Conservation (phyloP, 2,113 vertebrate genomes). For the Phylloscopus whistleri region DNA sequence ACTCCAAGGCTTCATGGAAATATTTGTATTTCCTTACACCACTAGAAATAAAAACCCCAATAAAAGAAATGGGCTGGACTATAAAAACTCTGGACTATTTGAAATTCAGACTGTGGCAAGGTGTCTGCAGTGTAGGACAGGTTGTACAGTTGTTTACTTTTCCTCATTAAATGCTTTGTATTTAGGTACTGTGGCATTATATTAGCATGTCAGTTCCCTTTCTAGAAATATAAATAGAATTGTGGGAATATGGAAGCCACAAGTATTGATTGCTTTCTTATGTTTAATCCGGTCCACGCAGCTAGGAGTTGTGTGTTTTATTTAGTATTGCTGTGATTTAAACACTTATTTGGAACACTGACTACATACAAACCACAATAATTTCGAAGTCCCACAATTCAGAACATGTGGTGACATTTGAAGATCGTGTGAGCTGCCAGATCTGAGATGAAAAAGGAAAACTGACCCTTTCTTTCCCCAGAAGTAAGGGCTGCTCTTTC, state of each 20-base stretch:
- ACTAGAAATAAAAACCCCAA: not conserved
- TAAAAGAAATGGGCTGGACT: not conserved
- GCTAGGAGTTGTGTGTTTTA: constrained; percentile 1
- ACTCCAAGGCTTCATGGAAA: not conserved
- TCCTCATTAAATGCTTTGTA: not conserved
- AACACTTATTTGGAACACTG: constrained; percentile 46
- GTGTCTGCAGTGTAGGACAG: not conserved
- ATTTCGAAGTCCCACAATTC: not conserved
- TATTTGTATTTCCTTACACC: not conserved
- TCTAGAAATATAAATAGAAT: constrained; percentile 36
- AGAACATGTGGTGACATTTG: constrained; percentile 57
- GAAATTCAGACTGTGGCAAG: not conserved
- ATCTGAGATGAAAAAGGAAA: not conserved
- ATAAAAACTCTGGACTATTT: not conserved
- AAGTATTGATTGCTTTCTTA: constrained; percentile 31
- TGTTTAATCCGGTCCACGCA: not conserved
- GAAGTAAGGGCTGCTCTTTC: not conserved
- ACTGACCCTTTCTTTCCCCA: not conserved
- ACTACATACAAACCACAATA: constrained; percentile 23
- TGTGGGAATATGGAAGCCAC: constrained; percentile 24
- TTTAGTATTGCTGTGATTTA: constrained; percentile 29
- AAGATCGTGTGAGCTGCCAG: not conserved
- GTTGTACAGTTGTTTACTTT: not conserved
- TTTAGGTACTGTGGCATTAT: not conserved
- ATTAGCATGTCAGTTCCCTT: not conserved